Conservation (phyloP, 2,797 vertebrate species). For the Sebastes glaucus region DNA sequence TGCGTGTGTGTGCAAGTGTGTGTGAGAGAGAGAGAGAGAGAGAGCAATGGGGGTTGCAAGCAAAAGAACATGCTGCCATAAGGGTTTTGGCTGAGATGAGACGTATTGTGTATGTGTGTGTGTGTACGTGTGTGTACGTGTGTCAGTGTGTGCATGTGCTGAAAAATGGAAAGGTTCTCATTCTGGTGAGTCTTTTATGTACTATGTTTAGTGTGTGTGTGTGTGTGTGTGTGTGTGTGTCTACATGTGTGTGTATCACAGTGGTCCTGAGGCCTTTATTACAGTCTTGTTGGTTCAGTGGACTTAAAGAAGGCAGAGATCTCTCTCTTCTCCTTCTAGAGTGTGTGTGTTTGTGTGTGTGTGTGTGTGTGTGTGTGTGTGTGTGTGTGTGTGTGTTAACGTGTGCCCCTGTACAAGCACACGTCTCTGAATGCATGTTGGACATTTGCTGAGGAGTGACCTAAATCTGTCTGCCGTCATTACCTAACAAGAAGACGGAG, state of each 20-base stretch:
- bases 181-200: constrained; percentile 50
- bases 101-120: constrained; percentile 24
- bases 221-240: constrained; percentile 40
- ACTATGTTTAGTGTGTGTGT: constrained; percentile 21
- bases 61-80: constrained; percentile 74
- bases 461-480: constrained; percentile 81
- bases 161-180: constrained; percentile 40
- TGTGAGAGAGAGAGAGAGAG: constrained; percentile 17
- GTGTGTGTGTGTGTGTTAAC: background rate
- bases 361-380: background rate
- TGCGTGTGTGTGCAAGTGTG: constrained; percentile 7
- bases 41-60: constrained; percentile 47
- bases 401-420: constrained; percentile 3
- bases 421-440: constrained; percentile 66
- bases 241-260: constrained; percentile 21
- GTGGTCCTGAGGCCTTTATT: constrained; percentile 61
- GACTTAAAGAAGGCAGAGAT: constrained; percentile 63
- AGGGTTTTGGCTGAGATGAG: constrained; percentile 69
- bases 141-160: background rate
- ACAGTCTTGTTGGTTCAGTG: constrained; percentile 66
- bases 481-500: constrained; percentile 75
- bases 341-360: background rate
- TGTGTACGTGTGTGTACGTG: background rate
- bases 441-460: constrained; percentile 77
- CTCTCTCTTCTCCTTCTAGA: constrained; percentile 26